Conservation (phyloP, 2,888 invertebrate genomes). For the Apoderus coryli region DNA sequence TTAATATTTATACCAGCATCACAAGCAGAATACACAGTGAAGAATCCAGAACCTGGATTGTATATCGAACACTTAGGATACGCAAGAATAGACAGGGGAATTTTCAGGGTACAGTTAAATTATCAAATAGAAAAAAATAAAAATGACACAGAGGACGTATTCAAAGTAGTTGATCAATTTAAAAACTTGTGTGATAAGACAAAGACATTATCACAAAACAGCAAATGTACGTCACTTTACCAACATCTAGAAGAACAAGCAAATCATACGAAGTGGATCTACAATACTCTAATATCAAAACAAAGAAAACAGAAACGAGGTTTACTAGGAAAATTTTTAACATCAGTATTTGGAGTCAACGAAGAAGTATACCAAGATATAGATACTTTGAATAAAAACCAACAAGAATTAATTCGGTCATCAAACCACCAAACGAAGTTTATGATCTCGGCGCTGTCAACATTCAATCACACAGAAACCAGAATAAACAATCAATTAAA, state of each 20-base stretch:
- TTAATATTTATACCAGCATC: too few species aligned
- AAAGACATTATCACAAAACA: neutral
- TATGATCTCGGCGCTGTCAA: constrained; percentile 1
- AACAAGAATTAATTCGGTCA: constrained; percentile 1
- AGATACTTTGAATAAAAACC: neutral
- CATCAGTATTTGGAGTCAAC: constrained; percentile 4
- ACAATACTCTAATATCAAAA: too few species aligned
- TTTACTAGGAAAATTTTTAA: constrained; percentile 1
- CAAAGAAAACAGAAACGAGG: too few species aligned
- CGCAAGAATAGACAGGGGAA: too few species aligned
- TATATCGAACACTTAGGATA: too few species aligned
- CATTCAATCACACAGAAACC: constrained; percentile 3
- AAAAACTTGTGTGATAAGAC: too few species aligned
- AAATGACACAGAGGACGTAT: too few species aligned
- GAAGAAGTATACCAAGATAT: constrained; percentile 4
- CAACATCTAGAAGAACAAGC: neutral
- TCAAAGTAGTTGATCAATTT: too few species aligned
- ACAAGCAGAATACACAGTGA: too few species aligned
- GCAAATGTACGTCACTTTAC: neutral
- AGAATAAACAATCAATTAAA: constrained; percentile 6
- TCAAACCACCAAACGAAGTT: constrained; percentile 5
- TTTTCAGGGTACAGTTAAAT: too few species aligned
- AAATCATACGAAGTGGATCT: neutral
- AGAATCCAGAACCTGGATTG: too few species aligned
- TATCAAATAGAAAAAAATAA: too few species aligned